Percentiles rank a stretch among this genome's conserved stretches.
phyloP scores from a whole-genome alignment of 2,888 invertebrate species.

The Therioaphis trifolii region DNA sequence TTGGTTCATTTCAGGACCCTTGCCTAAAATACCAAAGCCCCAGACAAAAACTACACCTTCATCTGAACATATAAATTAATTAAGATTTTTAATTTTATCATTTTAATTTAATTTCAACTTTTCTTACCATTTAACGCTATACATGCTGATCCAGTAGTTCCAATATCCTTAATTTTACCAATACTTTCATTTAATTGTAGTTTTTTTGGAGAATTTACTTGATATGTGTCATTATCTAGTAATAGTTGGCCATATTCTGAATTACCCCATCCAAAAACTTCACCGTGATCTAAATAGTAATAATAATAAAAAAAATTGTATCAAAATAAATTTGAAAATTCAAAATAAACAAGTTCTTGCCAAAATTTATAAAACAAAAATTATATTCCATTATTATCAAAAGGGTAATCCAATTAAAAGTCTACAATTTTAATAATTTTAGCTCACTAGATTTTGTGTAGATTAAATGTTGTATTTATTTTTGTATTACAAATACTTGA shows the following conservation, averaged over 20 bases:
- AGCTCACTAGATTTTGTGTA: too few species aligned
- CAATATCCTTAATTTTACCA: constrained; percentile 83
- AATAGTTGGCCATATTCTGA: constrained; percentile 90
- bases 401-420: too few species aligned
- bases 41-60: constrained; percentile 88
- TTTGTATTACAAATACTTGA: too few species aligned
- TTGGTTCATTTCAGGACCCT: constrained; percentile 82
- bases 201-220: constrained; percentile 76
- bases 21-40: constrained; percentile 93
- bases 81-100: too few species aligned
- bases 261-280: constrained; percentile 97
- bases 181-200: constrained; percentile 67
- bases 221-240: constrained; percentile 72
- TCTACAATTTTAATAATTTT: too few species aligned
- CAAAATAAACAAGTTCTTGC: too few species aligned
- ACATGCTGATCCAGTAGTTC: constrained; percentile 89
- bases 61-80: constrained; percentile 71
- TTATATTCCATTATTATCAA: too few species aligned
- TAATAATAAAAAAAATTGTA: not conserved
- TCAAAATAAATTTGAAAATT: not conserved
- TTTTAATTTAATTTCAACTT: constrained; percentile 6
- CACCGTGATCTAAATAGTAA: constrained; percentile 78
- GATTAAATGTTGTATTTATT: too few species aligned
- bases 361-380: too few species aligned
- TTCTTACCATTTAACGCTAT: constrained; percentile 80